Evolutionary conservation across 2,888 invertebrate genomes (phyloP), one percentile per base, ranked within the genome.

Genomic region (Dicycla oo): DNA sequence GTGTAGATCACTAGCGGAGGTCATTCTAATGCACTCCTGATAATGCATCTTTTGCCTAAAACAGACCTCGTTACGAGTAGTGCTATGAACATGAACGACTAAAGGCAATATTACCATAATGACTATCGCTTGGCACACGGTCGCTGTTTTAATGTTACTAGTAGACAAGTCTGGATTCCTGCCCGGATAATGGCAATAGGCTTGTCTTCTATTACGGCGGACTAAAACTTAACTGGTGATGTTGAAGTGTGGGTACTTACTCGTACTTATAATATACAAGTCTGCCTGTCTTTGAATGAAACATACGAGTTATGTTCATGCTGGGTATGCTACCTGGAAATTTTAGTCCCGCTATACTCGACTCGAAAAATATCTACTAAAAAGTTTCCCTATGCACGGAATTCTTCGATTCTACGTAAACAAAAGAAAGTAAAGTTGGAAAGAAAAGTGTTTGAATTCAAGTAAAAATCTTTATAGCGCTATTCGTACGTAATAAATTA

Each of bases 91-190:
- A 23, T 20, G 54, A 40, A 40, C 58, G 10, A 18, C 18, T 26
- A 43, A 18, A 43, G 43, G 15, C 11, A 11, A 60, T 38, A 63
- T 63, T 34, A 63, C 18, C n/a, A 49, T 61, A 61, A 30, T 34
- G n/a, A 49, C n/a, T 34, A 18, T 49, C 62, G 34, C 34, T 63
- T 34, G n/a, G 18, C n/a, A 23, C 10, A 23, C 23, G 18, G 34
- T 49, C 18, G 11, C 10, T 18, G 43, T 43, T 43, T 60, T 38
- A 43, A 13, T 23, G 20, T 26, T 26, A 60, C 8, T 26, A 26
- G 20, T 11, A 20, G 26, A 58, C 11, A 13, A 60, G 43, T 23
- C 6, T 23, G 20, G 20, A 45, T 47, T 15, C 30, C 8, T 47
- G 5, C 47, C 43, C 45, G 6, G 18, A 18, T 18, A 47, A 3